These are phyloP conservation scores for Trematomus bernacchii DNA, from an alignment of 2,797 vertebrate genomes.

Conservation along the genomic window DNA sequence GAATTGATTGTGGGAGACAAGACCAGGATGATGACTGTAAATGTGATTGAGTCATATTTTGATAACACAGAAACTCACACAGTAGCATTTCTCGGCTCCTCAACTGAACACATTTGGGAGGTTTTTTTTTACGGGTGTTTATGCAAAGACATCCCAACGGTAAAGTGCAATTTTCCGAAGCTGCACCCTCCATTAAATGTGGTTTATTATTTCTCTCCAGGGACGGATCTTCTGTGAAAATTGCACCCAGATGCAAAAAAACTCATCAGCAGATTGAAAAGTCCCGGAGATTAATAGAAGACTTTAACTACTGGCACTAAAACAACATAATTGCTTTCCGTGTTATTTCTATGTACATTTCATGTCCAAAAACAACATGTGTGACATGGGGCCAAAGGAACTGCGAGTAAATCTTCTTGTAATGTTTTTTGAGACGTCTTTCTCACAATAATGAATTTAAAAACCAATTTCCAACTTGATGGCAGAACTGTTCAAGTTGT, in stretches of 20 bases:
- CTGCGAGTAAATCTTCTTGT: no score
- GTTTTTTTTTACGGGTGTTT: background rate
- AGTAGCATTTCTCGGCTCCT: background rate
- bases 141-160: background rate
- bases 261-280: background rate
- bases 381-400: no score
- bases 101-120: no score
- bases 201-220: background rate
- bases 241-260: background rate
- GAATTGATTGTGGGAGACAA: background rate
- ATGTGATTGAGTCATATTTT: constrained; percentile 5
- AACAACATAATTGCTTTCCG: background rate
- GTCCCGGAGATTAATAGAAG: background rate
- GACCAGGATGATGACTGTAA: constrained; percentile 2
- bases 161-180: background rate
- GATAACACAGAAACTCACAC: background rate
- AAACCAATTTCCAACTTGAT: no score
- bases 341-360: no score
- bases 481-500: no score
- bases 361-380: no score
- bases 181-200: background rate
- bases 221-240: background rate
- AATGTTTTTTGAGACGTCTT: no score
- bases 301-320: background rate
- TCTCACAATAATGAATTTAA: no score